Evolutionary conservation across 2,113 vertebrate genomes (phyloP).

Genomic region (Leiothrix lutea): DNA sequence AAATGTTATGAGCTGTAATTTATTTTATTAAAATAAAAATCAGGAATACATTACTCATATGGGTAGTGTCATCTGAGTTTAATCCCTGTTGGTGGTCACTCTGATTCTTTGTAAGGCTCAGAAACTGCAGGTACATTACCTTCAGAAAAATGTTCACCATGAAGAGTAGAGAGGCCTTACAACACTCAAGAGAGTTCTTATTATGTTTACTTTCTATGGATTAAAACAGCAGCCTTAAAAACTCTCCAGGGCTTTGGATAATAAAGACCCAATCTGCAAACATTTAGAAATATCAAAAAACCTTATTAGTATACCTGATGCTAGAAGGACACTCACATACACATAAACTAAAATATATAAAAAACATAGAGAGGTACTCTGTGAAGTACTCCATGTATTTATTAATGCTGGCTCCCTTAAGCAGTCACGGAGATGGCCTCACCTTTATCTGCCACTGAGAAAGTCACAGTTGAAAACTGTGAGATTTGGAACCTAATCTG

Average conservation of each 20-base stretch:
- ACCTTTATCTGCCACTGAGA: neutral
- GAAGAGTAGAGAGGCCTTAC: neutral
- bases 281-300: neutral
- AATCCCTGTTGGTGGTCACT: neutral
- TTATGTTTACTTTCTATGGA: neutral
- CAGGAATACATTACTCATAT: neutral
- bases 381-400: neutral
- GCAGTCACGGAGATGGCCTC: neutral
- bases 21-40: conserved; percentile 26
- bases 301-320: neutral
- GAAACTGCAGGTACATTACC: neutral
- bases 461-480: neutral
- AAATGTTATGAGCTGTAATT: conserved; percentile 2
- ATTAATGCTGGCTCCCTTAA: neutral
- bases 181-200: neutral
- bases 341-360: neutral
- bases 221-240: neutral
- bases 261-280: neutral
- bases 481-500: neutral
- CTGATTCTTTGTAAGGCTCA: neutral
- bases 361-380: neutral
- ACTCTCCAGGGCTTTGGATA: neutral
- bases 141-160: neutral
- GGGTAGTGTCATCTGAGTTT: neutral
- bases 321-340: neutral